Conservation (phyloP, 2,113 vertebrate genomes). For the Psilopogon haemacephalus region DNA sequence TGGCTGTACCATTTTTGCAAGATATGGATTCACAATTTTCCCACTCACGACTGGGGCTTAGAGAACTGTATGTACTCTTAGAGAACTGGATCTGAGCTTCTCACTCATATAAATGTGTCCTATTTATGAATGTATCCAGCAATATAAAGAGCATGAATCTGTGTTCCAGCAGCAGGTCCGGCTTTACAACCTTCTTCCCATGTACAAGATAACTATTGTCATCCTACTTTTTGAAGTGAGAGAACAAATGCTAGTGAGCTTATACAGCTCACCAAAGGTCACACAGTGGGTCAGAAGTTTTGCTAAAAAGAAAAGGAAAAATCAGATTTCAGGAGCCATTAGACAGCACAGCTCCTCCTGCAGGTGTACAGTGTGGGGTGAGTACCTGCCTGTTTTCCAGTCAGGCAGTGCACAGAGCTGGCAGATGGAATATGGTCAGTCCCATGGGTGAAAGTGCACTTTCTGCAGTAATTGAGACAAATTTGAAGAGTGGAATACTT, state of each 20-base stretch:
- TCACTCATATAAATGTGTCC: background rate
- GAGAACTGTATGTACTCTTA: background rate
- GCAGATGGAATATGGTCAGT: fast-evolving
- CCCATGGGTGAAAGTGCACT: background rate
- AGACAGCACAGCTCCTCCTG: background rate
- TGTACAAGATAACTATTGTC: background rate
- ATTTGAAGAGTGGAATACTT: background rate
- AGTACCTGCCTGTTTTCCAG: background rate
- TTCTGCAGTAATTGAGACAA: background rate
- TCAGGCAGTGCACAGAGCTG: background rate
- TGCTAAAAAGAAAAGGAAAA: background rate
- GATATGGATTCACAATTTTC: background rate
- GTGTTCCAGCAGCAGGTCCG: background rate
- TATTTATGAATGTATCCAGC: background rate
- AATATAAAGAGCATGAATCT: background rate
- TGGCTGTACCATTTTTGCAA: background rate
- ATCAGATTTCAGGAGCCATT: background rate
- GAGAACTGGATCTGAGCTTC: background rate
- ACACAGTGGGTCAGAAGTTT: background rate
- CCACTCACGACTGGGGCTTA: background rate
- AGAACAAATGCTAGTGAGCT: background rate
- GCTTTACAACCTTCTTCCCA: background rate
- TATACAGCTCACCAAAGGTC: background rate
- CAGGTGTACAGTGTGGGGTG: background rate
- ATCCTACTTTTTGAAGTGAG: background rate